Conservation (phyloP, 53 echinoderm and acorn worm genomes). For the Temnopleurus reevesii region DNA sequence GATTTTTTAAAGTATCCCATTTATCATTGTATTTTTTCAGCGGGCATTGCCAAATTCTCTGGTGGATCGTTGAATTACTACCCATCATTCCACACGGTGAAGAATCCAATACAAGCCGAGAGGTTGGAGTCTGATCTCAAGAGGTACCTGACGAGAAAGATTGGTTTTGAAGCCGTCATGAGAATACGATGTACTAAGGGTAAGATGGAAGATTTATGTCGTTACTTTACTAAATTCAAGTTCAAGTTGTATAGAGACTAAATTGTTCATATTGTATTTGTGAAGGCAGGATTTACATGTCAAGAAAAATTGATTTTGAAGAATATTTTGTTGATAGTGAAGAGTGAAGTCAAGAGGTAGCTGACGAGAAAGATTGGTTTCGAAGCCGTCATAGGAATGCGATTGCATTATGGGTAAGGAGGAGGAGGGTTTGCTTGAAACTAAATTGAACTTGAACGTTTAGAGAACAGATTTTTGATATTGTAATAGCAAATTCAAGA, state of each 20-base stretch:
- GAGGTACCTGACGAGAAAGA: slow-evolving; percentile 93
- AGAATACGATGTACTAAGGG: slow-evolving; percentile 98
- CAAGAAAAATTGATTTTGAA: too few species aligned
- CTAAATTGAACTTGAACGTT: too few species aligned
- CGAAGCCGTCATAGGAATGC: slow-evolving; percentile 97
- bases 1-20: too few species aligned
- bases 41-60: slow-evolving; percentile 93
- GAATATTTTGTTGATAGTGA: too few species aligned
- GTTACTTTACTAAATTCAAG: too few species aligned
- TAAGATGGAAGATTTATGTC: too few species aligned
- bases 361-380: slow-evolving; percentile 97
- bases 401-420: slow-evolving; percentile 99
- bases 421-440: too few species aligned
- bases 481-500: too few species aligned
- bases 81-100: slow-evolving; percentile 91
- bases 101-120: slow-evolving; percentile 82
- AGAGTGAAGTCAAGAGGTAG: slow-evolving; percentile 79
- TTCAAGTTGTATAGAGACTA: too few species aligned
- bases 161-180: slow-evolving; percentile 99
- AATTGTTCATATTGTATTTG: too few species aligned
- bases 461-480: too few species aligned
- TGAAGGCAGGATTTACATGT: too few species aligned
- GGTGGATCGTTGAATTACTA: slow-evolving; percentile 84
- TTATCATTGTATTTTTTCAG: slow-evolving; percentile 61
- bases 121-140: slow-evolving; percentile 75